These are phyloP conservation scores for Caenorhabditis virilis DNA, from an alignment of 2,888 invertebrate species.

Conservation along the genomic window DNA sequence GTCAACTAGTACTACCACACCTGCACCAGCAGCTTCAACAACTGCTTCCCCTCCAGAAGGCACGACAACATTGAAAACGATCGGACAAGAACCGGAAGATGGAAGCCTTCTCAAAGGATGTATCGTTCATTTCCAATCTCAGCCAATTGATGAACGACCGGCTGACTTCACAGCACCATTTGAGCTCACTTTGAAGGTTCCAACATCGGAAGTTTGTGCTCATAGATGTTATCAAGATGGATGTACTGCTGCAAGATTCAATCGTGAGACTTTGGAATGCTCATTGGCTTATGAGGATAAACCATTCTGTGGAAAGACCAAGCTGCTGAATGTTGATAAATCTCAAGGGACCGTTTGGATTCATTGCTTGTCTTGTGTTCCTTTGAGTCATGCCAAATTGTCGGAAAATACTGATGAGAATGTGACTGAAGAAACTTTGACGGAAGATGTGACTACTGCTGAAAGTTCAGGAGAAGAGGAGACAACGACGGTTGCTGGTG, in stretches of 20 bases:
- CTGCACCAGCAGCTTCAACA: neutral
- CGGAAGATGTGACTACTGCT: slow-evolving; percentile 14
- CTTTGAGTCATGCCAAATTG: slow-evolving; percentile 23
- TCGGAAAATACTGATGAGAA: slow-evolving; percentile 20
- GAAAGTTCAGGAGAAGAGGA: slow-evolving; percentile 21
- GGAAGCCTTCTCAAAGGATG: slow-evolving; percentile 48
- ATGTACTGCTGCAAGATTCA: slow-evolving; percentile 57
- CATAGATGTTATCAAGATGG: slow-evolving; percentile 62
- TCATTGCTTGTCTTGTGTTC: slow-evolving; percentile 58
- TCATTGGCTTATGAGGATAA: slow-evolving; percentile 57
- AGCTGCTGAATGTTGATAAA: slow-evolving; percentile 35
- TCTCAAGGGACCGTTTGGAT: slow-evolving; percentile 50
- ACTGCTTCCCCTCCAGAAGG: neutral
- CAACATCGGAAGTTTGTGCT: slow-evolving; percentile 55
- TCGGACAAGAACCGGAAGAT: slow-evolving; percentile 24
- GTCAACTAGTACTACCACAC: neutral
- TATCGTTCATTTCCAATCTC: slow-evolving; percentile 58
- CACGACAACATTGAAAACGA: slow-evolving; percentile 8
- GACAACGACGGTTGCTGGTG: neutral
- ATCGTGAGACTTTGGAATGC: slow-evolving; percentile 46
- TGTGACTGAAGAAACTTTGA: too few relatives aligned
- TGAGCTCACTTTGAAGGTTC: slow-evolving; percentile 41
- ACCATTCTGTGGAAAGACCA: slow-evolving; percentile 46
- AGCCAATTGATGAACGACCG: slow-evolving; percentile 41
- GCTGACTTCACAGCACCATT: slow-evolving; percentile 51